Percentiles rank a stretch among this genome's conserved stretches.
phyloP scores from a whole-genome alignment of 2,888 invertebrate genomes.

The Sphinx pinastri region DNA sequence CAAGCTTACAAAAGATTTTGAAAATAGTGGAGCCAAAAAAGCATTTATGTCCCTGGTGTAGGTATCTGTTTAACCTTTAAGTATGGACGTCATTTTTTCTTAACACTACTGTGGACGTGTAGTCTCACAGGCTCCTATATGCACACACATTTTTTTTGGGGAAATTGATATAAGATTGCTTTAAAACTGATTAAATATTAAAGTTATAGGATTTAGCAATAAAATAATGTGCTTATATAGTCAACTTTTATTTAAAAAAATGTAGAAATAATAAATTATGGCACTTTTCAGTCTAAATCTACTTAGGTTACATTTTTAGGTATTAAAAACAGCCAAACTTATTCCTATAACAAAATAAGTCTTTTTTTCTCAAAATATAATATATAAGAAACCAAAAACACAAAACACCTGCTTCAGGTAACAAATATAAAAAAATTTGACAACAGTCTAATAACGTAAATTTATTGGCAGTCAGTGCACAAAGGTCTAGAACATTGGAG shows the following conservation, averaged over 20 bases:
- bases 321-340: too few relatives aligned
- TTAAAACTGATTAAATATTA: background rate
- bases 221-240: background rate
- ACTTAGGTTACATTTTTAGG: background rate
- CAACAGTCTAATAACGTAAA: constrained; percentile 26
- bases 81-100: too few relatives aligned
- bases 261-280: constrained; percentile 2
- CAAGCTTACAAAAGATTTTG: too few relatives aligned
- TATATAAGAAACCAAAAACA: constrained; percentile 15
- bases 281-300: constrained; percentile 10
- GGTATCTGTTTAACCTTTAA: too few relatives aligned
- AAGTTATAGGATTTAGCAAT: constrained; percentile 1
- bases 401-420: constrained; percentile 15
- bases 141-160: too few relatives aligned
- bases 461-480: constrained; percentile 27
- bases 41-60: too few relatives aligned
- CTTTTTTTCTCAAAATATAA: constrained; percentile 6
- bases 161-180: too few relatives aligned
- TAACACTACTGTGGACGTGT: too few relatives aligned
- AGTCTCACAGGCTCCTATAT: too few relatives aligned
- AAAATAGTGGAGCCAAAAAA: too few relatives aligned
- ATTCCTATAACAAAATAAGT: too few relatives aligned
- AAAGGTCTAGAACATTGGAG: constrained; percentile 29
- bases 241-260: background rate
- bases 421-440: constrained; percentile 25